Evolutionary conservation across 2,888 invertebrate species (phyloP).

Genomic region (Drosophila fulvimacula): DNA sequence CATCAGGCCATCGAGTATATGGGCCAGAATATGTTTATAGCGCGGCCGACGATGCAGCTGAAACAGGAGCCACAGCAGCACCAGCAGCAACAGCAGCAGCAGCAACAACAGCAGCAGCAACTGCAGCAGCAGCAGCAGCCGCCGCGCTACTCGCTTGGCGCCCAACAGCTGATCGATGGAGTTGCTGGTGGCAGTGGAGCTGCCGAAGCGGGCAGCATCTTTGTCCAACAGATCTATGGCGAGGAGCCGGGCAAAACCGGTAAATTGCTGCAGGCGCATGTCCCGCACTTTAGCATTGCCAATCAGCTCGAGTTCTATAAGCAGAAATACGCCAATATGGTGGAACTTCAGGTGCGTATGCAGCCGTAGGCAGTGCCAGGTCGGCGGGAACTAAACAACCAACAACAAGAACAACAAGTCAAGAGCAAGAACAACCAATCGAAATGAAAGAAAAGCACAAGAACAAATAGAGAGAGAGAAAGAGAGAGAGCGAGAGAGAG

Average conservation of each 20-base stretch:
- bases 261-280: constrained; percentile 81
- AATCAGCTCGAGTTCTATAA: constrained; percentile 84
- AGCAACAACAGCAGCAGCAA: constrained; percentile 53
- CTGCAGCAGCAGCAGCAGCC: constrained; percentile 60
- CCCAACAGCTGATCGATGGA: constrained; percentile 62
- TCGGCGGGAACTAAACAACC: background rate
- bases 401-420: background rate
- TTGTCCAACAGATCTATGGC: constrained; percentile 83
- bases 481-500: background rate
- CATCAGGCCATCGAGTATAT: constrained; percentile 82
- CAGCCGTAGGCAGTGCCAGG: constrained; percentile 31
- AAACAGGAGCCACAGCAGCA: constrained; percentile 67
- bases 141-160: constrained; percentile 63
- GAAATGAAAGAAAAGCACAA: background rate
- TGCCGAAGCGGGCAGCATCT: constrained; percentile 81
- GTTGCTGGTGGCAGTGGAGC: constrained; percentile 57
- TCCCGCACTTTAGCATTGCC: constrained; percentile 82
- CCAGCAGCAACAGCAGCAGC: constrained; percentile 46
- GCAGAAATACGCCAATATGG: constrained; percentile 84
- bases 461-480: background rate
- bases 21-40: constrained; percentile 84
- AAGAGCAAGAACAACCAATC: background rate
- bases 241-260: constrained; percentile 73
- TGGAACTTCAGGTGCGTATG: constrained; percentile 84
- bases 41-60: constrained; percentile 76